These are phyloP conservation scores for Brotula barbata DNA, from an alignment of 2,797 vertebrate species.

Conservation along the genomic window DNA sequence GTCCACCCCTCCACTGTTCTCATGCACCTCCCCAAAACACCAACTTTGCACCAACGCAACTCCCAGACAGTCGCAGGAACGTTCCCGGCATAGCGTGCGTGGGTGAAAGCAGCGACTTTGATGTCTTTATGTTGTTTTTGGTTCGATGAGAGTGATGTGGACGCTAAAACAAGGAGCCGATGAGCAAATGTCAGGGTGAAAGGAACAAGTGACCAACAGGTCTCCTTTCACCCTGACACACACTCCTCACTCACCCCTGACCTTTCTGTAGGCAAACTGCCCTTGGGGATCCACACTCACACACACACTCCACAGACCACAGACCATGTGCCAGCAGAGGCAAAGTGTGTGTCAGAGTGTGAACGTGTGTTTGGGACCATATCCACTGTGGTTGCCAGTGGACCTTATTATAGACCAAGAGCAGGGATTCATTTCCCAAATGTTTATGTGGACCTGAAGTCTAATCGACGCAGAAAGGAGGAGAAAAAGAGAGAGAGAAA, in stretches of 20 bases:
- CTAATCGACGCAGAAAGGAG: slow-evolving; percentile 21
- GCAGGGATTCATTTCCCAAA: slow-evolving; percentile 68
- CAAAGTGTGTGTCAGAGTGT: no score
- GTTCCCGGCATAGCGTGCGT: no score
- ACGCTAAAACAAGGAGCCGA: slow-evolving; percentile 18
- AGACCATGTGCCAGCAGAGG: slow-evolving; percentile 14
- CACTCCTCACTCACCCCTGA: slow-evolving; percentile 75
- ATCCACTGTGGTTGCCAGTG: slow-evolving; percentile 46
- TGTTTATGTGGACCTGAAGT: slow-evolving; percentile 53
- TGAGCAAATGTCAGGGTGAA: slow-evolving; percentile 58
- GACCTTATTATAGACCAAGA: slow-evolving; percentile 74
- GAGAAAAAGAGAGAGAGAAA: slow-evolving; percentile 20
- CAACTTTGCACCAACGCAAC: no score
- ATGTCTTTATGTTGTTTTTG: no score
- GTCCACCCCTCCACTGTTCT: no score
- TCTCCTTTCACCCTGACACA: slow-evolving; percentile 72
- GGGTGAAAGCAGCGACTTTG: no score
- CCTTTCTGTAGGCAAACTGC: slow-evolving; percentile 75
- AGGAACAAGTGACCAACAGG: slow-evolving; percentile 62
- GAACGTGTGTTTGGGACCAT: slow-evolving; percentile 41
- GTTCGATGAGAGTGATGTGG: no score
- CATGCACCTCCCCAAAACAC: no score
- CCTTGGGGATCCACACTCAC: slow-evolving; percentile 51
- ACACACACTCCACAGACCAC: slow-evolving; percentile 26
- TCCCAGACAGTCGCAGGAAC: no score